phyloP scores from a whole-genome alignment of 2,113 vertebrate species.

The Bungarus multicinctus region DNA sequence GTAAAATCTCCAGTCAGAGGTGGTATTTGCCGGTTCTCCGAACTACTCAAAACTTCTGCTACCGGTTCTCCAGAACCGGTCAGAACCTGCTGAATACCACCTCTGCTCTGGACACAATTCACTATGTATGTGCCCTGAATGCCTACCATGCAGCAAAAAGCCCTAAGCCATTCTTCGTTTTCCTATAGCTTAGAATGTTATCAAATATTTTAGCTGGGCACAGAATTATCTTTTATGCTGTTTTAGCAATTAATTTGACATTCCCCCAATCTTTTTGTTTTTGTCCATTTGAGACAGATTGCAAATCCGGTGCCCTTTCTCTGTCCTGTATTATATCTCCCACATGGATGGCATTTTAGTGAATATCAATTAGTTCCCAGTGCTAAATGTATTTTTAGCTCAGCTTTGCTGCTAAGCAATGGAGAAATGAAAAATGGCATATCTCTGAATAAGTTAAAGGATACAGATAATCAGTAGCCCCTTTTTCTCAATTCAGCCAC shows the following conservation, averaged over 20 bases:
- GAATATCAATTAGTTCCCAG: not conserved
- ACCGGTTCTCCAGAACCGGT: too few species aligned
- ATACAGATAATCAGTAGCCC: not conserved
- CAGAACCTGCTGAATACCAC: too few species aligned
- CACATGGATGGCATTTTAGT: not conserved
- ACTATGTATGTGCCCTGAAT: not conserved
- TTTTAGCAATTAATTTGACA: not conserved
- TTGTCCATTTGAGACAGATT: not conserved
- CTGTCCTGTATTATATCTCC: not conserved
- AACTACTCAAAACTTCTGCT: too few species aligned
- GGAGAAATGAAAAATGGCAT: not conserved
- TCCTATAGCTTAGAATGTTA: not conserved
- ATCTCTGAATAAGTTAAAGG: not conserved
- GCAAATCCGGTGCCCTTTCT: not conserved
- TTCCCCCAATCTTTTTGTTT: not conserved
- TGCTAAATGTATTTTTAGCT: slow-evolving; percentile 20
- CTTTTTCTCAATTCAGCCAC: not conserved
- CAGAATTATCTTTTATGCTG: not conserved
- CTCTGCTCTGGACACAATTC: not conserved
- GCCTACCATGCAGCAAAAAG: not conserved
- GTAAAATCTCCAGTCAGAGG: too few species aligned
- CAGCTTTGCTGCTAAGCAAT: slow-evolving; percentile 1
- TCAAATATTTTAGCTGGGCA: not conserved
- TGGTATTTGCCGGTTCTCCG: too few species aligned
- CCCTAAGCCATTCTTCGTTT: not conserved